phyloP scores from a whole-genome alignment of 2,797 vertebrate species.

The Chelmon rostratus region DNA sequence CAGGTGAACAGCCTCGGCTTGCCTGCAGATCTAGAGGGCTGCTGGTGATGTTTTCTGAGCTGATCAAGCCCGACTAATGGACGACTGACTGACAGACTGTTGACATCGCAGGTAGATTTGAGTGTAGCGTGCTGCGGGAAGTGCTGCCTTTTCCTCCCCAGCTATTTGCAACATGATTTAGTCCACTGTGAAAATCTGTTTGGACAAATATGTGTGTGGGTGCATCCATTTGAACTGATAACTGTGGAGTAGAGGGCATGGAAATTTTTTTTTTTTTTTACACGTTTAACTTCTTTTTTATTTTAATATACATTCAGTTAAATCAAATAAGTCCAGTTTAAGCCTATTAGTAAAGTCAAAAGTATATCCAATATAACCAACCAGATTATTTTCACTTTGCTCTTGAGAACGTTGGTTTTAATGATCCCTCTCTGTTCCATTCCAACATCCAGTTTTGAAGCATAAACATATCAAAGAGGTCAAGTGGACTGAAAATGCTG shows the following conservation, averaged over 20 bases:
- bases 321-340: neutral
- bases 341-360: too few species aligned
- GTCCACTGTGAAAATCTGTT: neutral
- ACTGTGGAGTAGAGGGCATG: neutral
- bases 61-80: constrained; percentile 10
- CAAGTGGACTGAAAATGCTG: neutral
- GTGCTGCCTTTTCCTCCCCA: neutral
- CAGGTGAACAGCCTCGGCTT: constrained; percentile 50
- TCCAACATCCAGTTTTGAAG: neutral
- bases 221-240: neutral
- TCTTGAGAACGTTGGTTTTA: neutral
- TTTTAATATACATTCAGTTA: neutral
- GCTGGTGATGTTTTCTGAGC: constrained; percentile 36
- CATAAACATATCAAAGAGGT: neutral
- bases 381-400: too few species aligned
- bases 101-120: constrained; percentile 1
- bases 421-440: neutral
- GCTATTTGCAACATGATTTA: neutral
- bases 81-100: constrained; percentile 20
- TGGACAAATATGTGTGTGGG: neutral
- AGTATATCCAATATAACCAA: too few species aligned
- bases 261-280: neutral
- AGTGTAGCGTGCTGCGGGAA: neutral
- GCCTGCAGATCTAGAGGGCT: constrained; percentile 15
- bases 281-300: neutral